Base-by-base conservation (phyloP, 2,797 vertebrate genomes). In the Lepilemur ruficaudatus region DNA sequence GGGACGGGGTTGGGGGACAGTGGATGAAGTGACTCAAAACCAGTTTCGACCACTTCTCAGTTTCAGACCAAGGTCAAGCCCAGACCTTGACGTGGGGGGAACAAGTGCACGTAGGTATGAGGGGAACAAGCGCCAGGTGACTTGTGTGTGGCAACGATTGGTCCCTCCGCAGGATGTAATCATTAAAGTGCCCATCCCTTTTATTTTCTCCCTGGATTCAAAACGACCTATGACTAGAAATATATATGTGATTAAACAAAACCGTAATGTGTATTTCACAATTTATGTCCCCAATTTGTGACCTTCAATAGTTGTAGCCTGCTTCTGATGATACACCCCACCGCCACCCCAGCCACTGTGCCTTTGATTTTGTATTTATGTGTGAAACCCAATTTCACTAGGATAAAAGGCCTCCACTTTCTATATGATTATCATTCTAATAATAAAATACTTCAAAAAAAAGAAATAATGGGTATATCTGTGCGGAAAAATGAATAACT, bases 401-500 rank as follows among this genome's bases (percentile, higher is more conserved):
- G 50, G 61, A 73, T 20, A 46, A 93, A 46, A 83, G 50, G 35
- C 32, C 9, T 43, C 32, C 4, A 2, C 72, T 89, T 97, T 46
- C 70, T 52, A 7, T 43, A 43, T 4, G 46, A 83, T 55, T 48
- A 38, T 70, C 63, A 72, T 81, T 84, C 63, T 89, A 86, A 85
- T 76, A 85, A 75, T 43, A 15, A 50, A 65, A 59, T 25, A 12
- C 9, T 25, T 43, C 46, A 4, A 28, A n/a, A 91, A 55, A 38
- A n/a, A 91, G 43, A 38, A 83, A 35, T 48, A 81, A 35, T 20
- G n/a, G 48, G 23, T 43, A 28, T 91, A 43, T 35, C 48, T 9
- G 55, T 14, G 23, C 67, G 81, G 94, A 86, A 72, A 63, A 95
- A 79, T 18, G 41, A 63, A 5, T 78, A 76, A 48, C 12, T 78